Base-by-base conservation (phyloP, 2,797 vertebrate genomes). In the Helicolenus hilgendorfi region DNA sequence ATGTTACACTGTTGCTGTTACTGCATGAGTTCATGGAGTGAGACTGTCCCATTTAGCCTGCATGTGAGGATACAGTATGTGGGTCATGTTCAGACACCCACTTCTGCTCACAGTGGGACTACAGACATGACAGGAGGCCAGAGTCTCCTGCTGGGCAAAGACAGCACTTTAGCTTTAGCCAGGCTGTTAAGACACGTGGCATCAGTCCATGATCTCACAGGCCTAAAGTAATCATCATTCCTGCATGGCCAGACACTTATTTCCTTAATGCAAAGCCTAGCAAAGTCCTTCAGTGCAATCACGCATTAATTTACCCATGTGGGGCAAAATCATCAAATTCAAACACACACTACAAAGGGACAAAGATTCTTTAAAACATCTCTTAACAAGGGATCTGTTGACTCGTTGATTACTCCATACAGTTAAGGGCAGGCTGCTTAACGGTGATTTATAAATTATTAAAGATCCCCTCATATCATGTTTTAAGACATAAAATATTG, bases 11-110 rank as follows among this genome's bases (percentile, higher is more conserved):
- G 72, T 4, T 29, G 13, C 55, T 74, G 36, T 62, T 29, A 15
- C 55, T 74, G 79, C 83, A 83, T 84, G 70, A 20, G 56, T 82
- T 87, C 79, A 67, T 79, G 55, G 64, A 64, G 55, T 20, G 3
- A 83, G 67, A 49, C 49, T 87, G 89, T 49, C 72, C 86, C 45
- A 84, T 89, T 90, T 92, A 81, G 82, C 79, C 13, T 63, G 41
- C 41, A 45, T 45, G 73, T 58, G 60, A 77, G 26, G 70, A 68
- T 63, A 38, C 36, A 38, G 36, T 38, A 91, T 83, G 29, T 93
- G 73, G 85, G 86, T 27, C 83, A 89, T 72, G 59, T 72, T 74
- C 77, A 83, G 53, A 79, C 36, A 75, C 31, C 13, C 22, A n/a
- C 73, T 55, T 77, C 26, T 67, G 56, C 72, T 72, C 81, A 79